phyloP scores from a whole-genome alignment of 2,113 vertebrate species.

The Poecile atricapillus region DNA sequence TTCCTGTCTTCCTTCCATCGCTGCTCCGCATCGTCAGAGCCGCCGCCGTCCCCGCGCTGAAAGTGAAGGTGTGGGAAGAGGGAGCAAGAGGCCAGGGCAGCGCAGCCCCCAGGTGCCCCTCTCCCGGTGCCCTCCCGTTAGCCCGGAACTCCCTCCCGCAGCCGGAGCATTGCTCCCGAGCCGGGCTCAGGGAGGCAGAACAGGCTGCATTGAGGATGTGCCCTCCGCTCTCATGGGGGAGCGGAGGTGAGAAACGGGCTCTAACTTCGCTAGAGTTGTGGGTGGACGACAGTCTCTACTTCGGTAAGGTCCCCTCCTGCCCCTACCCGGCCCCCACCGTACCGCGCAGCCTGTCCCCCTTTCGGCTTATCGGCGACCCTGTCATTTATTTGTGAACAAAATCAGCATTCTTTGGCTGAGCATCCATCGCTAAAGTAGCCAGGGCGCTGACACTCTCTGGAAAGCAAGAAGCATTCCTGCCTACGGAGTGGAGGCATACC shows the following conservation, averaged over 20 bases:
- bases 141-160: background rate
- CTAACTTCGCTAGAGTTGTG: slow-evolving; percentile 37
- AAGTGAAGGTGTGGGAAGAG: background rate
- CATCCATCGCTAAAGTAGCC: background rate
- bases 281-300: background rate
- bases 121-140: background rate
- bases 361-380: background rate
- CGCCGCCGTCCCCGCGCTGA: background rate
- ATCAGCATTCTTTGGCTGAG: background rate
- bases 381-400: background rate
- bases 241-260: background rate
- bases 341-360: background rate
- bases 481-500: background rate
- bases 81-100: background rate
- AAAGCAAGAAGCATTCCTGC: background rate
- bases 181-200: background rate
- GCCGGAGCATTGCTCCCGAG: background rate
- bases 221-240: background rate
- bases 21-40: background rate
- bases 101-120: background rate
- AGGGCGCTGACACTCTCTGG: background rate
- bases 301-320: background rate
- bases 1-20: background rate
- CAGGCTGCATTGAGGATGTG: background rate
- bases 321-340: background rate